A percentile compares a stretch with the other conserved stretches of the same genome.
Evolutionary conservation across 2,113 vertebrate species (phyloP).

Genomic region (Mola mola): DNA sequence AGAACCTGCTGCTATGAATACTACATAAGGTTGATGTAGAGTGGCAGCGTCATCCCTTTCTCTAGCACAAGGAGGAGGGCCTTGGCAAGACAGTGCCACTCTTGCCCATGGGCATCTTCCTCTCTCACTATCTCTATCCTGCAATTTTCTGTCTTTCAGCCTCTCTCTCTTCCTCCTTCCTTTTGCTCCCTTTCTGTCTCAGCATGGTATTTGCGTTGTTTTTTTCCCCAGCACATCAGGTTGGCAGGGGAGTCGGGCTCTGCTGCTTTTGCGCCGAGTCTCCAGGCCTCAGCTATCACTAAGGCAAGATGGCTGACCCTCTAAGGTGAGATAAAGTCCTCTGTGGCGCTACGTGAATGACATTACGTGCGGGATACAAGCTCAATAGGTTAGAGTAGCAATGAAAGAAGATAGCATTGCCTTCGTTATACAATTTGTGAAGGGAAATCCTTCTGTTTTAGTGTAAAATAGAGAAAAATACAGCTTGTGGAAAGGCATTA

Average conservation of each 20-base stretch:
- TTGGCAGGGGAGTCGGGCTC: constrained; percentile 52
- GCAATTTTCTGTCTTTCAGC: constrained; percentile 36
- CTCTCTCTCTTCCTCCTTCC: constrained; percentile 14
- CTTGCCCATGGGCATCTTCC: constrained; percentile 74
- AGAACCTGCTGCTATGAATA: constrained; percentile 87
- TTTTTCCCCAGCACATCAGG: constrained; percentile 57
- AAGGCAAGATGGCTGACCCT: constrained; percentile 64
- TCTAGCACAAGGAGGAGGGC: constrained; percentile 78
- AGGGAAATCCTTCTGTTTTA: constrained; percentile 31
- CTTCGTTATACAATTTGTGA: constrained; percentile 39
- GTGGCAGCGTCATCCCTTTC: constrained; percentile 75
- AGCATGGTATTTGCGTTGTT: constrained; percentile 72
- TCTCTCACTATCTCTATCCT: constrained; percentile 47
- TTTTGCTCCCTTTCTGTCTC: constrained; percentile 47
- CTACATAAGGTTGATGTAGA: constrained; percentile 81
- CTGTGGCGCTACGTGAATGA: constrained; percentile 27
- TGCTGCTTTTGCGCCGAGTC: constrained; percentile 46
- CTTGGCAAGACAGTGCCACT: constrained; percentile 73
- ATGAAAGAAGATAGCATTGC: constrained; percentile 14
- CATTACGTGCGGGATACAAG: constrained; percentile 19
- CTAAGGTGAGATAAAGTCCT: constrained; percentile 55
- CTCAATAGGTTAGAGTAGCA: constrained; percentile 31
- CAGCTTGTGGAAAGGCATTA: constrained; percentile 35
- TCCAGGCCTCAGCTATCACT: constrained; percentile 49
- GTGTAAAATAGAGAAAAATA: constrained; percentile 38